These are phyloP conservation scores for Pristionchus entomophagus DNA, from an alignment of 2,888 invertebrate species.

Conservation along the genomic window DNA sequence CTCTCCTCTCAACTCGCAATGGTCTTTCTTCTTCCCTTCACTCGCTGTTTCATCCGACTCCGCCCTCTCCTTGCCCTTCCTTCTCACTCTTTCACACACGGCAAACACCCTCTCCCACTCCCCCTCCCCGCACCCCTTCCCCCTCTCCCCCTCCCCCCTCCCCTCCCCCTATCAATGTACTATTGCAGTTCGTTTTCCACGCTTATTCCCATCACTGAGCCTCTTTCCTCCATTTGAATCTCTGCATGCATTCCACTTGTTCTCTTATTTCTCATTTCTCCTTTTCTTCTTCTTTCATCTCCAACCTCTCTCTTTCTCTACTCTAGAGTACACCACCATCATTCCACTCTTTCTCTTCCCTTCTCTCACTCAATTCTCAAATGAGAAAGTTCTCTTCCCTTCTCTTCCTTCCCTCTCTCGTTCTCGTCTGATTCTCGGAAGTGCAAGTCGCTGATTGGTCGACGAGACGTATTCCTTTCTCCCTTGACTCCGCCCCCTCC, in stretches of 20 bases:
- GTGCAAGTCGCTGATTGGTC: conserved; percentile 32
- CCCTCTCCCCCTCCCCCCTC: not conserved
- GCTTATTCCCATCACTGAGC: not conserved
- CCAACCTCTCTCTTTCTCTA: not conserved
- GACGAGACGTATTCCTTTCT: conserved; percentile 3
- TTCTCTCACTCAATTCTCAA: not conserved
- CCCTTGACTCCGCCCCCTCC: conserved; percentile 14
- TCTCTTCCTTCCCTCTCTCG: not conserved
- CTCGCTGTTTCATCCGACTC: not conserved
- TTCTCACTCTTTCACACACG: not conserved
- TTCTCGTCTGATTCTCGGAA: conserved; percentile 22
- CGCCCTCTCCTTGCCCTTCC: conserved; percentile 12
- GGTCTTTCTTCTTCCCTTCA: not conserved
- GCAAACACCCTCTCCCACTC: not conserved
- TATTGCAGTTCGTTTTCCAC: conserved; percentile 8
- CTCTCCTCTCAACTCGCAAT: conserved; percentile 10
- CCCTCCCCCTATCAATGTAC: conserved; percentile 16
- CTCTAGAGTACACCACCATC: conserved; percentile 13
- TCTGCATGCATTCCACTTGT: not conserved
- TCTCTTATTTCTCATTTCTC: not conserved
- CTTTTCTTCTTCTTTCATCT: not conserved
- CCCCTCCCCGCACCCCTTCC: too few relatives aligned
- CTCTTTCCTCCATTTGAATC: not conserved
- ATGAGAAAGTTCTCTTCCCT: conserved; percentile 33
- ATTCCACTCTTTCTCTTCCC: not conserved